phyloP scores from a whole-genome alignment of 2,797 vertebrate species.

The Lates japonicus region DNA sequence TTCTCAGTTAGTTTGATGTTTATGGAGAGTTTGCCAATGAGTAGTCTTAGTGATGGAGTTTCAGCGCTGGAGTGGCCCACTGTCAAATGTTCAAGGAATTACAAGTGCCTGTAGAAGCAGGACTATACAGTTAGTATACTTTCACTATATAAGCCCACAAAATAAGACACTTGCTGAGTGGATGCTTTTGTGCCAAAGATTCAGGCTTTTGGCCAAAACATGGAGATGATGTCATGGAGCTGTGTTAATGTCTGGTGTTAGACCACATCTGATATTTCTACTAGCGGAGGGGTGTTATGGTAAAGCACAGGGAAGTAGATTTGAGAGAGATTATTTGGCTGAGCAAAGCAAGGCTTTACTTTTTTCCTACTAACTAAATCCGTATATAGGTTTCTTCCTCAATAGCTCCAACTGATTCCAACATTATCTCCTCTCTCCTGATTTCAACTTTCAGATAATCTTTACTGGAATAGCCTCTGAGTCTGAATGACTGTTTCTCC shows the following conservation, averaged over 20 bases:
- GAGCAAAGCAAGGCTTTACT: slow-evolving; percentile 19
- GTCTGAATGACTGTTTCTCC: slow-evolving; percentile 52
- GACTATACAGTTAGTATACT: not conserved
- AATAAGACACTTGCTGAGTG: slow-evolving; percentile 32
- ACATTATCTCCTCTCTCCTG: slow-evolving; percentile 25
- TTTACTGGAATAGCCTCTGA: slow-evolving; percentile 52
- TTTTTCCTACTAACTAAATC: slow-evolving; percentile 30
- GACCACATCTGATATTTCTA: slow-evolving; percentile 77
- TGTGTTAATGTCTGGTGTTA: slow-evolving; percentile 53
- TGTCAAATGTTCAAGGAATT: not conserved
- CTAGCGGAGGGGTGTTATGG: slow-evolving; percentile 70
- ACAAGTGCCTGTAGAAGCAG: not conserved
- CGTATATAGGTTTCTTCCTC: slow-evolving; percentile 38
- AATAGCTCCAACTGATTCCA: slow-evolving; percentile 6
- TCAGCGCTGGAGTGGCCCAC: not conserved
- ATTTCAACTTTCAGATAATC: slow-evolving; percentile 54
- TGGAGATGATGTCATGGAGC: slow-evolving; percentile 78
- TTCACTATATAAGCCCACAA: slow-evolving; percentile 14
- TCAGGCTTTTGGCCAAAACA: slow-evolving; percentile 66
- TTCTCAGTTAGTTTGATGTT: slow-evolving; percentile 16
- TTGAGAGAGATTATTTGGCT: slow-evolving; percentile 40
- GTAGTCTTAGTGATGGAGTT: not conserved
- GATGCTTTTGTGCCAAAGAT: slow-evolving; percentile 63
- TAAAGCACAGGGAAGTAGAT: slow-evolving; percentile 28
- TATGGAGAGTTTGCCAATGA: not conserved